Percentiles rank a stretch among this genome's conserved stretches.
Evolutionary conservation across 1,140 invertebrate genomes (phyloP).

Genomic region (Saccostrea glomerata): DNA sequence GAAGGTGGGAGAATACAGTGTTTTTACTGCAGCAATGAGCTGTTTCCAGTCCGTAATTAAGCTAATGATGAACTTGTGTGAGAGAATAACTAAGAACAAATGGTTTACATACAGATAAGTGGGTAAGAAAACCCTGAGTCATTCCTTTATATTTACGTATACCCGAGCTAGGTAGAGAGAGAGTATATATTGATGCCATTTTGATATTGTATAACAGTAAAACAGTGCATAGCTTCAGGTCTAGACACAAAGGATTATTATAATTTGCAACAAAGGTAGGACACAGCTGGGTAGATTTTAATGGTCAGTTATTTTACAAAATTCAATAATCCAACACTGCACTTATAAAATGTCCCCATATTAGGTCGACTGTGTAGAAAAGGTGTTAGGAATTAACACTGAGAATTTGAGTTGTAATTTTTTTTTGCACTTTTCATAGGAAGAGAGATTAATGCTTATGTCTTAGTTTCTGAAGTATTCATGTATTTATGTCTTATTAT

Average conservation of each 20-base stretch:
- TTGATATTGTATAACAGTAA: neutral
- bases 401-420: too few species aligned
- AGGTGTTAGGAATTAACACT: too few species aligned
- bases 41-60: slow-evolving; percentile 30
- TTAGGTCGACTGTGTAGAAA: too few species aligned
- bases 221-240: neutral
- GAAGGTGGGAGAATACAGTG: neutral
- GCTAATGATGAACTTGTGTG: slow-evolving; percentile 27
- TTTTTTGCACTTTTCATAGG: too few species aligned
- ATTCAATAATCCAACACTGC: too few species aligned
- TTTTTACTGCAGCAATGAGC: slow-evolving; percentile 14
- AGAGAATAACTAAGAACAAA: neutral
- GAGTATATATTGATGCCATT: slow-evolving; percentile 3
- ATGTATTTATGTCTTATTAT: too few species aligned
- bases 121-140: neutral
- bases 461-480: too few species aligned
- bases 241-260: neutral
- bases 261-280: neutral
- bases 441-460: too few species aligned
- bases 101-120: neutral
- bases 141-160: neutral
- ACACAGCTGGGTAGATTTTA: neutral
- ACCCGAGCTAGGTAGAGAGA: neutral
- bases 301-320: too few species aligned
- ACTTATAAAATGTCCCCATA: too few species aligned